Conservation (phyloP, 23 tunicate species). For the Diplosoma virens region DNA sequence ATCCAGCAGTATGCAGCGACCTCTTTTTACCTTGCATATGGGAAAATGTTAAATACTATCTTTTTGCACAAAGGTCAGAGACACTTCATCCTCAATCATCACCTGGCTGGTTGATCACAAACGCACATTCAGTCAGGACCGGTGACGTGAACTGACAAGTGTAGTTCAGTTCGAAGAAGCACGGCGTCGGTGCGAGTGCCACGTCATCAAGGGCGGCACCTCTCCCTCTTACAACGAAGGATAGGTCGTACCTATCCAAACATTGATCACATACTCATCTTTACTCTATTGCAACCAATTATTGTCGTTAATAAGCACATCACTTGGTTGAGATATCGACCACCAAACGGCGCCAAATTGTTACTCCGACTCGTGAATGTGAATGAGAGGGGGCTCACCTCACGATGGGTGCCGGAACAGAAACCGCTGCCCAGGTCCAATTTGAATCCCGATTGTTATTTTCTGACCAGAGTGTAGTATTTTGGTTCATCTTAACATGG, state of each 20-base stretch:
- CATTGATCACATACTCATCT: too few relatives aligned
- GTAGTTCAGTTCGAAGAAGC: constrained; percentile 41
- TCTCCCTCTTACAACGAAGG: constrained; percentile 33
- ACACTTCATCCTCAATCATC: too few relatives aligned
- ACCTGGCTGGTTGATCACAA: constrained; percentile 4
- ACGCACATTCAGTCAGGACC: constrained; percentile 39
- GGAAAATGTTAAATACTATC: too few relatives aligned
- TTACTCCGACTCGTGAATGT: not conserved
- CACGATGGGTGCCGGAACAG: constrained; percentile 56
- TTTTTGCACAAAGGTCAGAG: too few relatives aligned
- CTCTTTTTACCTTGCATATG: too few relatives aligned
- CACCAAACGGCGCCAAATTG: not conserved
- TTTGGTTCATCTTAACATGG: constrained; percentile 10
- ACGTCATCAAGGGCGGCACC: constrained; percentile 66
- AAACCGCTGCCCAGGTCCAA: constrained; percentile 53
- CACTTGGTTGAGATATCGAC: not conserved
- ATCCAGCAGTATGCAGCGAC: too few relatives aligned
- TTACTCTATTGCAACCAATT: too few relatives aligned
- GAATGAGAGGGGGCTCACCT: constrained; percentile 24
- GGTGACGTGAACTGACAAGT: constrained; percentile 41
- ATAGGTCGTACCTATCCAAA: constrained; percentile 66
- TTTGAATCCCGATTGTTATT: constrained; percentile 15
- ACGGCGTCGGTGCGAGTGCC: constrained; percentile 36
- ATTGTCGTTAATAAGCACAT: too few relatives aligned
- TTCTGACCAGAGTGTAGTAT: constrained; percentile 33